These are phyloP conservation scores for Numida meleagris DNA, from an alignment of 2,113 vertebrate species.

Conservation along the genomic window DNA sequence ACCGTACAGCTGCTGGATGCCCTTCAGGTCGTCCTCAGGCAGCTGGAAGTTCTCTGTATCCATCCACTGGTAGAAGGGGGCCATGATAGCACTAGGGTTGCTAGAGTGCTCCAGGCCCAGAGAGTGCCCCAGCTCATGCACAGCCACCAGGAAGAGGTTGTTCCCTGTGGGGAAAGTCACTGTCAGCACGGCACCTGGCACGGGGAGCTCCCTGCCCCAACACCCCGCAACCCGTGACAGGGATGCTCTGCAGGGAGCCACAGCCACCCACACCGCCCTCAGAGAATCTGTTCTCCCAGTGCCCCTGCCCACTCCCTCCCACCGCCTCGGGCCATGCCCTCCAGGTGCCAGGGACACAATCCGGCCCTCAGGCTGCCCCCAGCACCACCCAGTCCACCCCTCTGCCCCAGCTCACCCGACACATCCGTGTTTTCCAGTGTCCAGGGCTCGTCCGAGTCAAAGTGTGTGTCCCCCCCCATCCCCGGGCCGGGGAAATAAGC, in stretches of 20 bases:
- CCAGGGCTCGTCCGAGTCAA: conserved; percentile 96
- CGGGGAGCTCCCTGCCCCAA: neutral
- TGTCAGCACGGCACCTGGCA: fast-evolving
- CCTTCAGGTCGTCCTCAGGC: conserved; percentile 88
- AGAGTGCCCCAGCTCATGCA: conserved; percentile 94
- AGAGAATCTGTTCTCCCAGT: neutral
- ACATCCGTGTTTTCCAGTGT: conserved; percentile 86
- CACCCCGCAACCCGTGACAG: neutral
- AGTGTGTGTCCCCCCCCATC: conserved; percentile 94
- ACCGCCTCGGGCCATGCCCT: too few species aligned
- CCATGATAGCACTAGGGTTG: conserved; percentile 91
- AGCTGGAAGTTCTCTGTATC: conserved; percentile 90
- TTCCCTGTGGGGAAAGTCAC: conserved; percentile 78
- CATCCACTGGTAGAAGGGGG: conserved; percentile 96
- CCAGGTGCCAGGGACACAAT: neutral
- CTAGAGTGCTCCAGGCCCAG: conserved; percentile 95
- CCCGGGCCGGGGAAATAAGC: conserved; percentile 95
- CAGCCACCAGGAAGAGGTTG: conserved; percentile 93
- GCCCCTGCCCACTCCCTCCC: neutral
- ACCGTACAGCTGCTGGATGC: conserved; percentile 97
- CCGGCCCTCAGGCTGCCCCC: neutral
- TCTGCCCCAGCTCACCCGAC: conserved; percentile 77
- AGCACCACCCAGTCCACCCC: neutral
- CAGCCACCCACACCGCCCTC: neutral
- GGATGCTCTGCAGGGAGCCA: neutral